A percentile compares a stretch with the other conserved stretches of the same genome.
These are phyloP conservation scores for Tapirus indicus DNA, from an alignment of 2,797 vertebrate species.

Conservation along the genomic window DNA sequence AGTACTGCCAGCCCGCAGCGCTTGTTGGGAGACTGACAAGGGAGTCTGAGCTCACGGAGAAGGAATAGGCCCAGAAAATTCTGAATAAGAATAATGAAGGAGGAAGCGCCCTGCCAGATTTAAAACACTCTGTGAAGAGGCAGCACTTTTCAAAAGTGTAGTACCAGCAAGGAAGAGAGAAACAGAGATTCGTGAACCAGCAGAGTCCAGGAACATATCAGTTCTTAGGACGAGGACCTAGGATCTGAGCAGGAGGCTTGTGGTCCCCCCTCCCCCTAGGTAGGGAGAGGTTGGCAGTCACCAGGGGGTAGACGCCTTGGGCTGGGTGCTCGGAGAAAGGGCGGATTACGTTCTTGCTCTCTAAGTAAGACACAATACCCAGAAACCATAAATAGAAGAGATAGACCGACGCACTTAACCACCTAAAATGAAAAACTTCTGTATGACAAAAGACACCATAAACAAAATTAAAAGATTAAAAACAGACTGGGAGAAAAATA, in stretches of 20 bases:
- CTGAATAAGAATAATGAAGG: not conserved
- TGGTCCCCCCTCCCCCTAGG: too few relatives aligned
- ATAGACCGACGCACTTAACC: not conserved
- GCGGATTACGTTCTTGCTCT: not conserved
- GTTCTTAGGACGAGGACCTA: not conserved
- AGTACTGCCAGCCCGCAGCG: accelerated
- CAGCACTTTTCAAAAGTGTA: not conserved
- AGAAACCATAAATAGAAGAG: not conserved
- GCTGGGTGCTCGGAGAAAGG: accelerated
- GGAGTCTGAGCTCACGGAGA: not conserved
- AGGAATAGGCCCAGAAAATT: not conserved
- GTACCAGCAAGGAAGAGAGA: not conserved
- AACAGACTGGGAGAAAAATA: not conserved
- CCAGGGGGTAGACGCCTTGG: accelerated
- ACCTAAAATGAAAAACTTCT: constrained; percentile 2
- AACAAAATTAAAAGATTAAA: constrained; percentile 50
- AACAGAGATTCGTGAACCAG: not conserved
- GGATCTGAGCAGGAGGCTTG: not conserved
- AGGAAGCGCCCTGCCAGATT: accelerated
- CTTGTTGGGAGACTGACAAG: not conserved
- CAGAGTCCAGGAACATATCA: not conserved
- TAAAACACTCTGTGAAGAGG: not conserved
- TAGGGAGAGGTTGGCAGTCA: too few relatives aligned
- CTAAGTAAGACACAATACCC: not conserved
- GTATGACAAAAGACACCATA: not conserved